A percentile compares a stretch with the other conserved stretches of the same genome.
These are phyloP conservation scores for Oxycera nigricornis DNA, from an alignment of 2,888 invertebrate species.

Conservation along the genomic window DNA sequence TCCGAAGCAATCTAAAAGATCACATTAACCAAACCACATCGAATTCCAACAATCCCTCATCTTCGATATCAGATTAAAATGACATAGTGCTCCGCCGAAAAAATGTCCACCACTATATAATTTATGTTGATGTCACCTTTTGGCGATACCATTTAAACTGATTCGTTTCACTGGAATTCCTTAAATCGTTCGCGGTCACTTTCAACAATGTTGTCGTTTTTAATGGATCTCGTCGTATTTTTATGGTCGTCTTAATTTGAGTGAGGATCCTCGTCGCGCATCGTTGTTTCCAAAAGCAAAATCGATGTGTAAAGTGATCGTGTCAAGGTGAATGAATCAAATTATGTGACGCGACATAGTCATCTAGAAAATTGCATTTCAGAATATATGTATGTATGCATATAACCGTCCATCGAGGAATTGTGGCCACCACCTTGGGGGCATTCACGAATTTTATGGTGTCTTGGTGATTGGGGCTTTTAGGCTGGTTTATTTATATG, in stretches of 20 bases:
- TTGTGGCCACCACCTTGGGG: constrained; percentile 7
- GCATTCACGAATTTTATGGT: constrained; percentile 35
- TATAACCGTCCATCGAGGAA: background rate
- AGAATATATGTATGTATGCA: background rate
- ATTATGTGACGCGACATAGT: constrained; percentile 33
- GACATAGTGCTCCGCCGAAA: no score
- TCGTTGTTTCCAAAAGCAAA: background rate
- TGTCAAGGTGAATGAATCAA: constrained; percentile 25
- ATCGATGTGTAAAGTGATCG: background rate
- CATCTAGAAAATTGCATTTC: constrained; percentile 33
- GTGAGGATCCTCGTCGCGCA: background rate
- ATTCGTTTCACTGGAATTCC: background rate
- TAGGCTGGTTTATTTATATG: background rate
- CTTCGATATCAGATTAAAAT: no score
- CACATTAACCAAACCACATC: no score
- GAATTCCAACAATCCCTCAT: no score
- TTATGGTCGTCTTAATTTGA: background rate
- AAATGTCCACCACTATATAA: no score
- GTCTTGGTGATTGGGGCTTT: background rate
- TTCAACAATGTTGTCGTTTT: constrained; percentile 25
- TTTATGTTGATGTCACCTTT: constrained; percentile 8
- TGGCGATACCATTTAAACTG: background rate
- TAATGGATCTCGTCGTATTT: background rate
- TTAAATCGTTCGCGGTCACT: constrained; percentile 10
- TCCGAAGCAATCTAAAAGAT: no score